Evolutionary conservation across 23 tunicate genomes (phyloP), one percentile per base, ranked within the genome.

Genomic region (Pegea sp.): DNA sequence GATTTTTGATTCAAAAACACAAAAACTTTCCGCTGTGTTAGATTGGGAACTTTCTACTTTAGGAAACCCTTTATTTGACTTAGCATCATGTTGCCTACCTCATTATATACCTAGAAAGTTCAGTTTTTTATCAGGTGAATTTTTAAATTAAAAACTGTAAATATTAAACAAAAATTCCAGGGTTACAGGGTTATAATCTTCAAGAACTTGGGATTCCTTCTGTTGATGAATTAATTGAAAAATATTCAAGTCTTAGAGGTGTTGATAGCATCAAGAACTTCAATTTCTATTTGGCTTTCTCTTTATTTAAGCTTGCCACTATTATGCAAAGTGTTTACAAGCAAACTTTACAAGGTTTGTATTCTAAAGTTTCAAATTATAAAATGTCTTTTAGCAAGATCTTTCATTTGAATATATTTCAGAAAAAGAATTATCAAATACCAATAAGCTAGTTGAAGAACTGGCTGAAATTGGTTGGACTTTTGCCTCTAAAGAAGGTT

Each of bases 41-140:
- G 99, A 91, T 53, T 91, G 99, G 99, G 99, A 91, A 34, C 33
- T 91, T 13, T 91, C 99, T 7, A 91, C 99, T 1, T 67, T 91
- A 4, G 99, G 99, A 1, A 81, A 91, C 42, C 99, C 99, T 22
- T 28, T 91, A 26, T 72, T 93, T 11, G 99, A 91, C 46, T 49
- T 91, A 21, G 95, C 84, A 0, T 84, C 73, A 31, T 43, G 61
- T 22, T 74, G 95, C 26, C 26, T 84, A 22, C 66, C 67, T 3
- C 64, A 74, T 68, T 77, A 53, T 63, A 54, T 84, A 19, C 95
- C 95, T 33, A 57, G 31, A 29, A 57, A 74, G 42, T 69, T 67
- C 31, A 84, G 84, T 2, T 62, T 84, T 23, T 26, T 84, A 44
- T 70, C 95, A 43, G 95, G 95, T 54, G 26, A 24, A 56, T 19